phyloP scores from a whole-genome alignment of 2,113 vertebrate species.

The Potamarius usumacintae region DNA sequence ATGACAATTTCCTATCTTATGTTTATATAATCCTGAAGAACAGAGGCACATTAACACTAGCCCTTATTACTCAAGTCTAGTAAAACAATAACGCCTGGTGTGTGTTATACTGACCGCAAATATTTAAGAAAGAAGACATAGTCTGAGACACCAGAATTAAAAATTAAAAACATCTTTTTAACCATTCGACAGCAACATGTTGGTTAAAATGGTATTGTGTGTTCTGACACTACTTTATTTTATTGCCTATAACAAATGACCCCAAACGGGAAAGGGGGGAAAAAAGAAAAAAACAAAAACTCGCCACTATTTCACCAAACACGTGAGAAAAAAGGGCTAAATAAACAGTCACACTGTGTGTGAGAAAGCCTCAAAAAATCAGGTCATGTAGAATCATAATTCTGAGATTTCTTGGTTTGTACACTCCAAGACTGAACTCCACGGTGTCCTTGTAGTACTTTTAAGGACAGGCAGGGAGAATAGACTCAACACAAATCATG shows the following conservation, averaged over 20 bases:
- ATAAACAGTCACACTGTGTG: not conserved
- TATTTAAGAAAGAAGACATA: not conserved
- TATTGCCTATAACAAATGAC: not conserved
- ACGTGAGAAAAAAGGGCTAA: not conserved
- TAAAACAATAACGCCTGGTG: not conserved
- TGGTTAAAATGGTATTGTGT: not conserved
- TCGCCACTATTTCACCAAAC: not conserved
- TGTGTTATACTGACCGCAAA: not conserved
- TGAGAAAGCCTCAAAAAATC: not conserved
- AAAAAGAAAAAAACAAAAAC: not conserved
- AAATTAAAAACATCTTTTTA: not conserved
- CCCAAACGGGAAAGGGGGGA: not conserved
- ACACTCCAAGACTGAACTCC: not conserved
- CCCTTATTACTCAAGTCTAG: not conserved
- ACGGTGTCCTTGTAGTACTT: not conserved
- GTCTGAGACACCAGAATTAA: not conserved
- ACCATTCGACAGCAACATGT: not conserved
- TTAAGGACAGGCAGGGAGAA: not conserved
- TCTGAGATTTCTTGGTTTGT: not conserved
- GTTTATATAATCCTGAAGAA: not conserved
- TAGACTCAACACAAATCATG: slow-evolving; percentile 4
- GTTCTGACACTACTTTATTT: slow-evolving; percentile 11
- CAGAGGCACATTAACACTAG: not conserved
- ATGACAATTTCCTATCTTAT: not conserved
- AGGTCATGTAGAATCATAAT: not conserved